Evolutionary conservation across 2,888 invertebrate genomes (phyloP).

Genomic region (Euplagia quadripunctaria): DNA sequence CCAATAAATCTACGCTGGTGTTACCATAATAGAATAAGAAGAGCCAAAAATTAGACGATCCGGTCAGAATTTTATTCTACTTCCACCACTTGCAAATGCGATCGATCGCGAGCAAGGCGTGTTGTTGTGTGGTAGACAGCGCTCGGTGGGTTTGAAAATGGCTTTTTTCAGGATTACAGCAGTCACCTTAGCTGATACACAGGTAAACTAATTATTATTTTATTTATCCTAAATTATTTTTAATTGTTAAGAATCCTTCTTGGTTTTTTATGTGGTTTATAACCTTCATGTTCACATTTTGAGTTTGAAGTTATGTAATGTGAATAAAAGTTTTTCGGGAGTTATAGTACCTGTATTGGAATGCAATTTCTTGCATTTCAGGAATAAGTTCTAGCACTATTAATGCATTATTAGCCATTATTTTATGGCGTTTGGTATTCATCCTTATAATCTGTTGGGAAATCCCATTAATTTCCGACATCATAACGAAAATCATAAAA

Average conservation of each 20-base stretch:
- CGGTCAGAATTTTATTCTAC: conserved; percentile 1
- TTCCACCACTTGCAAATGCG: conserved; percentile 68
- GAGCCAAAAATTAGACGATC: background rate
- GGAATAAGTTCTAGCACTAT: background rate
- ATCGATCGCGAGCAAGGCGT: conserved; percentile 72
- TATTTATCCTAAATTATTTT: conserved; percentile 10
- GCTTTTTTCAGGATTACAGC: conserved; percentile 90
- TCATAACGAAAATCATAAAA: background rate
- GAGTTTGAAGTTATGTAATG: conserved; percentile 71
- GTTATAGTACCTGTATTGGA: conserved; percentile 29
- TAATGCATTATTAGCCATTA: conserved; percentile 3
- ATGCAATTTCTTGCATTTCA: conserved; percentile 20
- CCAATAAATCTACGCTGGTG: background rate
- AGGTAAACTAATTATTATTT: conserved; percentile 76
- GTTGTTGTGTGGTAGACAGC: conserved; percentile 71
- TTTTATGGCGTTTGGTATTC: conserved; percentile 24
- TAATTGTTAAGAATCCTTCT: conserved; percentile 13
- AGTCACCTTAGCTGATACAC: conserved; percentile 88
- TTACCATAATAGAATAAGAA: conserved; percentile 5
- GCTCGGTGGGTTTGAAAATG: conserved; percentile 85
- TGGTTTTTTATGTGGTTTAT: conserved; percentile 46
- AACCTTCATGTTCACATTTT: conserved; percentile 68
- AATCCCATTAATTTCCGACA: conserved; percentile 21
- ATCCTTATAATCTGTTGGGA: conserved; percentile 29
- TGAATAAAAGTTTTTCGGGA: conserved; percentile 68